Percentiles rank a stretch among this genome's conserved stretches.
These are phyloP conservation scores for Leptoteleia sp. DNA, from an alignment of 1,140 invertebrate species.

Conservation along the genomic window DNA sequence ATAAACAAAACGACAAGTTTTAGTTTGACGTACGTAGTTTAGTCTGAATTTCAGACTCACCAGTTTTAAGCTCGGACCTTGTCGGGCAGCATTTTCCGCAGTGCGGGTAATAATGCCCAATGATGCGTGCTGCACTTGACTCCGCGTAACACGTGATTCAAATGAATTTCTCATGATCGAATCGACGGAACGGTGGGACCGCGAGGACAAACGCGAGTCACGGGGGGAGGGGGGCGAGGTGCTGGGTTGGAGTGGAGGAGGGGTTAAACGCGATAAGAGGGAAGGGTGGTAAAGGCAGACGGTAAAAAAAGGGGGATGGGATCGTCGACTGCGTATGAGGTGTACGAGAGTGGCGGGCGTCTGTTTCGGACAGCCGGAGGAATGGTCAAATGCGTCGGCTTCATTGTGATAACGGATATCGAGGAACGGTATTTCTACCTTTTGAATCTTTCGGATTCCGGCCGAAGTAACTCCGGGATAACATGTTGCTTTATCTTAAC, in stretches of 20 bases:
- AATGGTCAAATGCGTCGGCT: conserved; percentile 31
- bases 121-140: conserved; percentile 52
- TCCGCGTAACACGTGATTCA: conserved; percentile 43
- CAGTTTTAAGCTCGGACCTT: too few species aligned
- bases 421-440: conserved; percentile 8
- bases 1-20: too few species aligned
- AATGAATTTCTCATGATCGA: conserved; percentile 59
- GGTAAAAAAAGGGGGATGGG: conserved; percentile 30
- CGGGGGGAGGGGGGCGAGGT: conserved; percentile 7
- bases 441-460: conserved; percentile 3
- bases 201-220: conserved; percentile 12
- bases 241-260: too few species aligned
- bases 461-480: too few species aligned
- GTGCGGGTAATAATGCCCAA: conserved; percentile 49
- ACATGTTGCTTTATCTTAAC: too few species aligned
- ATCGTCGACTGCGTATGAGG: conserved; percentile 21
- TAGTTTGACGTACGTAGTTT: too few species aligned
- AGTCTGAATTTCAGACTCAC: too few species aligned
- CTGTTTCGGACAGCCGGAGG: conserved; percentile 34
- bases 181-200: conserved; percentile 18
- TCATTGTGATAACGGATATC: conserved; percentile 27
- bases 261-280: conserved; percentile 15
- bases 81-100: too few species aligned
- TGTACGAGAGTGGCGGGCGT: conserved; percentile 12
- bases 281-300: conserved; percentile 26